A percentile compares a stretch with the other conserved stretches of the same genome.
Evolutionary conservation across 2,888 invertebrate species (phyloP).

Genomic region (Drosophila testacea): DNA sequence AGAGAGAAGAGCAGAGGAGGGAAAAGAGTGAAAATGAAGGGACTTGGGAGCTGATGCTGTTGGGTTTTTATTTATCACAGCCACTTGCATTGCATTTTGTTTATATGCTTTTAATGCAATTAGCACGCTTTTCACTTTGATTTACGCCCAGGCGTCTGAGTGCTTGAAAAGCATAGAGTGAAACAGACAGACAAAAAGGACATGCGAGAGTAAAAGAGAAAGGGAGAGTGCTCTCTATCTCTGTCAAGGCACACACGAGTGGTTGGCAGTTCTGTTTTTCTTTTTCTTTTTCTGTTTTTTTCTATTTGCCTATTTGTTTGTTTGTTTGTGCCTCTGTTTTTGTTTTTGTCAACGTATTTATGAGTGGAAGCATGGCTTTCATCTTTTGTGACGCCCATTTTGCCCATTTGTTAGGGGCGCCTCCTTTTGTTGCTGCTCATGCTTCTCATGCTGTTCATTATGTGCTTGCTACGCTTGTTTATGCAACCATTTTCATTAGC

Average conservation of each 20-base stretch:
- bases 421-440: constrained; percentile 25
- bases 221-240: constrained; percentile 36
- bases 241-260: constrained; percentile 53
- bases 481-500: constrained; percentile 78
- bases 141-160: constrained; percentile 70
- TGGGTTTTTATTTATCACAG: constrained; percentile 67
- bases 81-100: constrained; percentile 80
- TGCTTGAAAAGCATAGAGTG: constrained; percentile 52
- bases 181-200: constrained; percentile 30
- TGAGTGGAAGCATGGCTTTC: constrained; percentile 72
- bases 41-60: constrained; percentile 3
- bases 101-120: constrained; percentile 81
- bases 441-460: constrained; percentile 49
- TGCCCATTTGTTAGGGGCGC: constrained; percentile 30
- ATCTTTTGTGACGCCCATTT: constrained; percentile 71
- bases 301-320: constrained; percentile 26
- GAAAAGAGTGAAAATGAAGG: not conserved
- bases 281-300: not conserved
- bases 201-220: constrained; percentile 26
- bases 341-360: constrained; percentile 62
- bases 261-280: constrained; percentile 27
- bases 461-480: constrained; percentile 64
- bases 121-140: constrained; percentile 81
- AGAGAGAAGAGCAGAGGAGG: not conserved
- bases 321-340: constrained; percentile 31